These are phyloP conservation scores for Monopis laevigella DNA, from an alignment of 2,888 invertebrate species.

Conservation along the genomic window DNA sequence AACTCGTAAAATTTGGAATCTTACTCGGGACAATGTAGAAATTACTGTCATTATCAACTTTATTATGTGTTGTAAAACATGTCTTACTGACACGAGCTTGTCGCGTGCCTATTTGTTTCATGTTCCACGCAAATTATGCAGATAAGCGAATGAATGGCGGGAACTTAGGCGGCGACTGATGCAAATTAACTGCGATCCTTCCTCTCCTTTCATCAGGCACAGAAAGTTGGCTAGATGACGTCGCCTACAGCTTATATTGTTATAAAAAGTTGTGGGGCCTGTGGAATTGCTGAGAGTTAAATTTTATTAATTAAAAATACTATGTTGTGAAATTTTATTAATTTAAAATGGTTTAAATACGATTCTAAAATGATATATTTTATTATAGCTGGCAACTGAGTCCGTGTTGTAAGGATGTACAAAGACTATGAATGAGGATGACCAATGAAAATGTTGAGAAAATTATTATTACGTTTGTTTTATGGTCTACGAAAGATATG, in stretches of 20 bases:
- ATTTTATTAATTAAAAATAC: too few species aligned
- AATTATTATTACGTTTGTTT: too few species aligned
- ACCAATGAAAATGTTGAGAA: too few species aligned
- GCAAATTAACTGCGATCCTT: constrained; percentile 55
- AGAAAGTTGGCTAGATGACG: constrained; percentile 43
- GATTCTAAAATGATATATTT: too few species aligned
- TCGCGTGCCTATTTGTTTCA: constrained; percentile 53
- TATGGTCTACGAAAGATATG: too few species aligned
- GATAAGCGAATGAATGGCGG: constrained; percentile 57
- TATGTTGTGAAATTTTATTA: too few species aligned
- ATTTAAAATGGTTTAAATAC: too few species aligned
- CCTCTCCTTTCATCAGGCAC: constrained; percentile 44
- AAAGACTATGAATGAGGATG: too few species aligned
- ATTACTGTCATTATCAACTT: constrained; percentile 6
- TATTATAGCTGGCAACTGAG: too few species aligned
- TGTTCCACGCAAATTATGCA: constrained; percentile 59
- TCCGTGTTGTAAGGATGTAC: too few species aligned
- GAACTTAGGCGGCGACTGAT: constrained; percentile 54
- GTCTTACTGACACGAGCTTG: constrained; percentile 37
- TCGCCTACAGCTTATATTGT: constrained; percentile 20
- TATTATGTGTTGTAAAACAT: constrained; percentile 11
- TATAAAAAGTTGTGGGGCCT: constrained; percentile 6
- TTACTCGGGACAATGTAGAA: constrained; percentile 9
- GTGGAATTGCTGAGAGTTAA: constrained; percentile 3
- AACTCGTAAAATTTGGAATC: constrained; percentile 1